phyloP scores from a whole-genome alignment of 2,888 invertebrate genomes.

The Hoplodrina blanda region DNA sequence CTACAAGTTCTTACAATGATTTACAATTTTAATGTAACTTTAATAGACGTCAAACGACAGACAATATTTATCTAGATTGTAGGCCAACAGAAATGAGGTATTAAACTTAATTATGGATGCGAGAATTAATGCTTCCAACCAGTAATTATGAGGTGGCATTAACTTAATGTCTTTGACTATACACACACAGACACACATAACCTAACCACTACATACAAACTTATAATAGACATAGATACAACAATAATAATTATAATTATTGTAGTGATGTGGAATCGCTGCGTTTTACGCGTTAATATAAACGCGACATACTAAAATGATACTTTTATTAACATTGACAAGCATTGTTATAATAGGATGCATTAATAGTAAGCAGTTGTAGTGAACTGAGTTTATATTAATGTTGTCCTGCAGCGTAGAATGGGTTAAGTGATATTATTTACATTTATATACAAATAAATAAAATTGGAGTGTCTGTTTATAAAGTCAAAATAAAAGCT shows the following conservation, averaged over 20 bases:
- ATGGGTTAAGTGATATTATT: slow-evolving; percentile 15
- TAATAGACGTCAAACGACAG: slow-evolving; percentile 83
- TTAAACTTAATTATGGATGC: slow-evolving; percentile 90
- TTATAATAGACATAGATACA: slow-evolving; percentile 47
- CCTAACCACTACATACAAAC: slow-evolving; percentile 31
- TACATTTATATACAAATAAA: neutral
- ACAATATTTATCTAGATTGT: slow-evolving; percentile 89
- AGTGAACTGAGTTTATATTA: slow-evolving; percentile 13
- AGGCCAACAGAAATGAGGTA: slow-evolving; percentile 88
- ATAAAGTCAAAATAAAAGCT: no score
- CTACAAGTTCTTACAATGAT: slow-evolving; percentile 68
- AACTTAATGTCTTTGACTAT: slow-evolving; percentile 87
- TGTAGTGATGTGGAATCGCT: slow-evolving; percentile 51
- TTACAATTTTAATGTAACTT: slow-evolving; percentile 83
- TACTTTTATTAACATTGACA: slow-evolving; percentile 55
- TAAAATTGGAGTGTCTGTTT: no score
- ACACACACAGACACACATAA: slow-evolving; percentile 67
- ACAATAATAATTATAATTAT: slow-evolving; percentile 48
- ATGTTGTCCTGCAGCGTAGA: slow-evolving; percentile 13
- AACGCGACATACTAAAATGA: slow-evolving; percentile 47
- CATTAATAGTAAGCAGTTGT: slow-evolving; percentile 31
- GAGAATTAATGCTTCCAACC: slow-evolving; percentile 88
- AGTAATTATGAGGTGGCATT: slow-evolving; percentile 90
- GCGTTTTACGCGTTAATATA: slow-evolving; percentile 53
- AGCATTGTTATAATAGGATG: slow-evolving; percentile 34